Evolutionary conservation across 2,888 invertebrate genomes (phyloP).

Genomic region (Oscheius sp.): DNA sequence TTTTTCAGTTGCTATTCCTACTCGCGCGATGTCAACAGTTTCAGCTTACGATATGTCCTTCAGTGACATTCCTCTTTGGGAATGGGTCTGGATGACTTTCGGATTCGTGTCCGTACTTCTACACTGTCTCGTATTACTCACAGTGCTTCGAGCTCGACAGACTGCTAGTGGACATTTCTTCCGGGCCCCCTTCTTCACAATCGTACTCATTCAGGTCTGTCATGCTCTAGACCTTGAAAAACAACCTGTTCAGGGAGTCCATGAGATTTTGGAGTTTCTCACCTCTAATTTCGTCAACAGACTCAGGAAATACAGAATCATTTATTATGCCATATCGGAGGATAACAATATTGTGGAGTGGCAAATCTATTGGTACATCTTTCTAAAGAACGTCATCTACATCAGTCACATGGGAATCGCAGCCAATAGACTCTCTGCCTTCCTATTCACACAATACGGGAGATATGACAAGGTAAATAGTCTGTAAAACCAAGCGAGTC

Average conservation of each 20-base stretch:
- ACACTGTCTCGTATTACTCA: neutral
- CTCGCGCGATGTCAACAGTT: too few relatives aligned
- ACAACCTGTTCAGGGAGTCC: neutral
- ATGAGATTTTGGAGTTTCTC: neutral
- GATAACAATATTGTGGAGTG: neutral
- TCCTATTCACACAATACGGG: neutral
- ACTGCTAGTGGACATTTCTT: neutral
- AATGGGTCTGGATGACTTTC: neutral
- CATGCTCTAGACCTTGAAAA: neutral
- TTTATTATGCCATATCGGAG: neutral
- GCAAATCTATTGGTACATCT: neutral
- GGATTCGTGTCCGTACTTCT: neutral
- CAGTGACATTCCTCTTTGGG: neutral
- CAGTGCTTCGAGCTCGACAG: neutral
- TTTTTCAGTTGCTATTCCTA: too few relatives aligned
- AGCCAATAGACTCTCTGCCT: neutral
- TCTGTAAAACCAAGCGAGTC: too few relatives aligned
- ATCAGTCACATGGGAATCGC: conserved; percentile 2
- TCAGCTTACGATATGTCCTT: conserved; percentile 1
- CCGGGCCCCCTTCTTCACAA: neutral
- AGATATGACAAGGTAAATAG: too few relatives aligned
- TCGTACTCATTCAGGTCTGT: conserved; percentile 7
- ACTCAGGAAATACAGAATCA: conserved; percentile 1
- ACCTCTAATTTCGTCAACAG: neutral
- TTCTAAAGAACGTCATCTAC: neutral